Percentiles rank a stretch among this genome's conserved stretches.
These are phyloP conservation scores for Trogon melanurus DNA, from an alignment of 2,113 vertebrate species.

Conservation along the genomic window DNA sequence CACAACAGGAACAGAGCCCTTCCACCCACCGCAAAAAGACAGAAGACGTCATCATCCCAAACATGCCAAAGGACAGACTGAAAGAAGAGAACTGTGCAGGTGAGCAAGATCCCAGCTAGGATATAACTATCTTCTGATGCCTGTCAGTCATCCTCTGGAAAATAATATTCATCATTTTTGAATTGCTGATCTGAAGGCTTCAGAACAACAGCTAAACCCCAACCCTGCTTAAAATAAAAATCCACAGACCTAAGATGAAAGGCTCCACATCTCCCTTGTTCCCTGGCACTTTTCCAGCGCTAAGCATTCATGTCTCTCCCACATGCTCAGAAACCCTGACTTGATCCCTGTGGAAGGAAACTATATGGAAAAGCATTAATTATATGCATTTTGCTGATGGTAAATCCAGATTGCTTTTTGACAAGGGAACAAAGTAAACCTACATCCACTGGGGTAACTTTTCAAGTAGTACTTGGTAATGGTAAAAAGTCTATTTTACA, in stretches of 20 bases:
- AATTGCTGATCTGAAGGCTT: background rate
- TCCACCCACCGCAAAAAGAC: background rate
- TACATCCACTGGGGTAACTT: background rate
- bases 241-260: background rate
- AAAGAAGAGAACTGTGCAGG: background rate
- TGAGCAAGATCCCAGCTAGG: background rate
- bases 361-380: background rate
- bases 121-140: background rate
- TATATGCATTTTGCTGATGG: background rate
- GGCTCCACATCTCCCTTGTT: background rate
- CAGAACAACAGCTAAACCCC: background rate
- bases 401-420: background rate
- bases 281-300: background rate
- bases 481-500: background rate
- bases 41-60: background rate
- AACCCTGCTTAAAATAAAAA: background rate
- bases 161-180: background rate
- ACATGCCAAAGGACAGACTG: background rate
- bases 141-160: background rate
- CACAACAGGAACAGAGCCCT: accelerated
- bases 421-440: background rate
- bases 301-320: background rate
- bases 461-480: background rate
- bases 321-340: background rate
- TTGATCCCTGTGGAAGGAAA: background rate